Conservation (phyloP, 2,888 invertebrate species). For the Ecliptopera silaceata region DNA sequence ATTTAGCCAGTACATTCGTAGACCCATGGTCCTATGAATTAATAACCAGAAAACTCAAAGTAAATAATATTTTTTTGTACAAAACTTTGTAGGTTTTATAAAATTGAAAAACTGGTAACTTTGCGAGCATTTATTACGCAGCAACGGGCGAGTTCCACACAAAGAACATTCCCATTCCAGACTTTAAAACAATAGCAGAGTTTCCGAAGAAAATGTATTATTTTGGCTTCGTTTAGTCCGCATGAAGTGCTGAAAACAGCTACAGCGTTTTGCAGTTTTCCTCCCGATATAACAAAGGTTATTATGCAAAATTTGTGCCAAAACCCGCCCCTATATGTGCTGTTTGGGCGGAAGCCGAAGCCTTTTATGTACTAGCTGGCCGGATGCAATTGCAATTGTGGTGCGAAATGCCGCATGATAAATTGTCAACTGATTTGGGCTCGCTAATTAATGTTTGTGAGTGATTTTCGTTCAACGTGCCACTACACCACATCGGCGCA, state of each 20-base stretch:
- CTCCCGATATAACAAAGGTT: slow-evolving; percentile 57
- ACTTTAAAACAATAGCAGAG: slow-evolving; percentile 20
- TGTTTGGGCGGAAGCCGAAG: slow-evolving; percentile 58
- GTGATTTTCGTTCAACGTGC: slow-evolving; percentile 41
- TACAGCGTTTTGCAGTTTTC: slow-evolving; percentile 48
- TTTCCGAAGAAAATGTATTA: slow-evolving; percentile 34
- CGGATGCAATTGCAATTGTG: slow-evolving; percentile 61
- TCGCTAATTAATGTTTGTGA: slow-evolving; percentile 59
- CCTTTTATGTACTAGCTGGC: slow-evolving; percentile 64
- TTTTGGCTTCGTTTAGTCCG: slow-evolving; percentile 39
- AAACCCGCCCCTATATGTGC: slow-evolving; percentile 58
- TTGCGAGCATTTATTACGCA: slow-evolving; percentile 14
- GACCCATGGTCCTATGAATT: slow-evolving; percentile 19
- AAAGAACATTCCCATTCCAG: slow-evolving; percentile 18
- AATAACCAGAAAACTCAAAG: slow-evolving; percentile 10
- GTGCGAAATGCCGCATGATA: slow-evolving; percentile 57
- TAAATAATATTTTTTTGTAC: neutral
- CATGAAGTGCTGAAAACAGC: slow-evolving; percentile 39
- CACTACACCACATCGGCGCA: slow-evolving; percentile 8
- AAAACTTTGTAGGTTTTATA: slow-evolving; percentile 1
- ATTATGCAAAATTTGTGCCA: slow-evolving; percentile 75
- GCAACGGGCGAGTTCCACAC: slow-evolving; percentile 4
- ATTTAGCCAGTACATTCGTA: slow-evolving; percentile 18
- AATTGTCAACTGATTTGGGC: slow-evolving; percentile 62
- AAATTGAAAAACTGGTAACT: neutral